Conservation (phyloP, 2,888 invertebrate genomes). For the Eupsilia transversa region DNA sequence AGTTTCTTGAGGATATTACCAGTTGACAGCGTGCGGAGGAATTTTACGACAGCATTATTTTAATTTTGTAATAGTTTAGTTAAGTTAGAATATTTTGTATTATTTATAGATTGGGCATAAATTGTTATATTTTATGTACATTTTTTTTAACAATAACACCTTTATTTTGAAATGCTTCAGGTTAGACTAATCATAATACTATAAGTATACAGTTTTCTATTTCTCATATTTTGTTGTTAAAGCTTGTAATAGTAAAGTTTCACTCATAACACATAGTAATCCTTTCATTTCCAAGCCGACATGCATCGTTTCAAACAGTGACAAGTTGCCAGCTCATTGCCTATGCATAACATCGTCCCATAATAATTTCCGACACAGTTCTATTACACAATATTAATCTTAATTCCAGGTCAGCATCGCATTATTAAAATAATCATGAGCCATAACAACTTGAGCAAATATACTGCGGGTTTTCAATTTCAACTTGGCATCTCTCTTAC, state of each 20-base stretch:
- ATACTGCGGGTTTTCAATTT: slow-evolving; percentile 66
- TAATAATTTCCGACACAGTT: slow-evolving; percentile 30
- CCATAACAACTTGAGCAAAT: slow-evolving; percentile 59
- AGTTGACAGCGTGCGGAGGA: background rate
- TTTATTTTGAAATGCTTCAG: background rate
- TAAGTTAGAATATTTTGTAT: background rate
- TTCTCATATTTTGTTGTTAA: background rate
- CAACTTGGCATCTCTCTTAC: slow-evolving; percentile 66
- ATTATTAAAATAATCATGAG: slow-evolving; percentile 61
- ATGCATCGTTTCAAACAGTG: slow-evolving; percentile 20
- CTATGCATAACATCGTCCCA: slow-evolving; percentile 40
- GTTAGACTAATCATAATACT: no score
- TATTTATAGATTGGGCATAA: background rate
- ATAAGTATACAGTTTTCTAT: no score
- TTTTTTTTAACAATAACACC: background rate
- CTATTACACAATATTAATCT: slow-evolving; percentile 52
- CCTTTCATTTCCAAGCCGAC: background rate
- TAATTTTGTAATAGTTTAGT: background rate
- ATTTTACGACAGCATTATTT: background rate
- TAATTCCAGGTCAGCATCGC: slow-evolving; percentile 48
- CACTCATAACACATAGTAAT: background rate
- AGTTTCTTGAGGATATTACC: background rate
- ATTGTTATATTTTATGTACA: background rate
- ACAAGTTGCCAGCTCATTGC: slow-evolving; percentile 51
- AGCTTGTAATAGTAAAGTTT: background rate